Evolutionary conservation across 2,797 vertebrate species (phyloP), one percentile per base, ranked within the genome.

Genomic region (Sebastes steindachneri): DNA sequence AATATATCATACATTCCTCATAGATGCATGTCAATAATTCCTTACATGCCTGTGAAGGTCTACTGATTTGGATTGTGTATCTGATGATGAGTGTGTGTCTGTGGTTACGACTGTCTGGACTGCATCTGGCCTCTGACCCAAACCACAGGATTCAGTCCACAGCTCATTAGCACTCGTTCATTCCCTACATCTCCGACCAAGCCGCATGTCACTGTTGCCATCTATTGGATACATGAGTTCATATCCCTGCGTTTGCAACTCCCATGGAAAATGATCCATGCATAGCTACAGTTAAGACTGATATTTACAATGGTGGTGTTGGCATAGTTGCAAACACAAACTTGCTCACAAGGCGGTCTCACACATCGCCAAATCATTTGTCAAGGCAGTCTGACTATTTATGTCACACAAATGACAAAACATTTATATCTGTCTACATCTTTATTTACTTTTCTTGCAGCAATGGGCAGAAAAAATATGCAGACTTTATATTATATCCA

Each of bases 151-250:
- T 80, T 57, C 57, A 78, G 69, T 73, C 74, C 58, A 82, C 85
- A 80, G 81, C 76, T 92, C 85, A 89, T 92, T 83, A 86, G 62
- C 64, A 62, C 75, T 79, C 78, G 58, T 80, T 81, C 51, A 79
- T 81, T 86, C 79, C 64, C 72, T 77, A 21, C 68, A 75, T 19
- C 72, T 73, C 17, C 41, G 59, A 69, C 15, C 19, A n/a, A 57
- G 55, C 73, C 41, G 37, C 23, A 88, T 67, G 80, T 77, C 83
- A 63, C 85, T 92, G 83, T 92, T 91, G 91, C 91, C 92, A 91
- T 92, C 92, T 95, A 89, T 90, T 85, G 93, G 92, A 86, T 72
- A 59, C 29, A 73, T 15, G 45, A 71, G 80, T 75, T 86, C 45
- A 88, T 55, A 58, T 79, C 26, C 59, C 12, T n/a, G 33, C 65